phyloP scores from a whole-genome alignment of 2,113 vertebrate species.

The Sapajus apella region DNA sequence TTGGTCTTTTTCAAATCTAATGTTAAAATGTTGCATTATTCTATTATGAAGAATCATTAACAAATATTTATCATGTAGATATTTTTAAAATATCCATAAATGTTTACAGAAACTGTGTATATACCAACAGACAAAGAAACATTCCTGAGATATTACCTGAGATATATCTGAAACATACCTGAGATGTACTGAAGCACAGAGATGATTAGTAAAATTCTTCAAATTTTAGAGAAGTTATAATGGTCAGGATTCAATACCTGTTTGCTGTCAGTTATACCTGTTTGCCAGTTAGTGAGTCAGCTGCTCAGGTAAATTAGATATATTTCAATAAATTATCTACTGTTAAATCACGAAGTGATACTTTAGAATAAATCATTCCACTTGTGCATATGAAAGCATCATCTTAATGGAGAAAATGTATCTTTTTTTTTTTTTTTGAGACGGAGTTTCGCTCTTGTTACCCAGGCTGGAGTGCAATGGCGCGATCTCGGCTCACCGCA shows the following conservation, averaged over 20 bases:
- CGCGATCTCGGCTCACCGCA: too few relatives aligned
- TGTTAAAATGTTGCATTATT: slow-evolving; percentile 3
- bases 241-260: neutral
- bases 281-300: neutral
- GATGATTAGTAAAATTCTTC: neutral
- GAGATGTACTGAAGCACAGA: neutral
- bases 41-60: slow-evolving; percentile 13
- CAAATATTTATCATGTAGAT: neutral
- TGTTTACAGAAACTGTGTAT: neutral
- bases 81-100: neutral
- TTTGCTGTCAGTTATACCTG: neutral
- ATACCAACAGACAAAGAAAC: neutral
- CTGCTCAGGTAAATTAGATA: neutral
- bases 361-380: neutral
- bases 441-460: too few relatives aligned
- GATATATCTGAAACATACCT: neutral
- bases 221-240: neutral
- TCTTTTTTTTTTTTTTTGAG: too few relatives aligned
- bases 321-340: neutral
- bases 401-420: neutral
- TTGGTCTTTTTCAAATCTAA: neutral
- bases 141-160: neutral
- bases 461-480: too few relatives aligned
- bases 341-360: neutral
- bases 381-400: neutral